Percentiles rank a stretch among this genome's conserved stretches.
Evolutionary conservation across 1,140 invertebrate species (phyloP).

Genomic region (Pantala flavescens): DNA sequence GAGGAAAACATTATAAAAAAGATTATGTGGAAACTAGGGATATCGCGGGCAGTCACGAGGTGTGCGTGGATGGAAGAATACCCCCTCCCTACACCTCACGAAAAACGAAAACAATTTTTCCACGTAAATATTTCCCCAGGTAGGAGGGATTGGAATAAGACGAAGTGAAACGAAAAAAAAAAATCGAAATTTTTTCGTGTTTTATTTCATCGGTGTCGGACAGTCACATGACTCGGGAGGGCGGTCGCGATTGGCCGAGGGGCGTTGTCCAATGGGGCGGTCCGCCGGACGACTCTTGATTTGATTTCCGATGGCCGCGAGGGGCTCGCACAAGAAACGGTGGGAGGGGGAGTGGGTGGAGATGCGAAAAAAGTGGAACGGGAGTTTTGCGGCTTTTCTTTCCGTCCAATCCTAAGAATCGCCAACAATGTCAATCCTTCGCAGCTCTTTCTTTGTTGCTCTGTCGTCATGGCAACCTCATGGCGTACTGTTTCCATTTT

Average conservation of each 20-base stretch:
- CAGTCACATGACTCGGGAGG: not conserved
- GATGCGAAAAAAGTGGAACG: not conserved
- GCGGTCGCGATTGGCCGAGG: not conserved
- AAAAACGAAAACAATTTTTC: not conserved
- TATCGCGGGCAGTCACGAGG: no score
- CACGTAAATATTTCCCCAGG: not conserved
- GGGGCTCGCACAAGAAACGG: not conserved
- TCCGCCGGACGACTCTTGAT: not conserved
- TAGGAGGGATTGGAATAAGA: not conserved
- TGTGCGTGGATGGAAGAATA: no score
- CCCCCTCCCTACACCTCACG: no score
- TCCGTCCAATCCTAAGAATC: not conserved
- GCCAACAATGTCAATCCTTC: not conserved
- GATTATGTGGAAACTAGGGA: no score
- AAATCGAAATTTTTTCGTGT: not conserved
- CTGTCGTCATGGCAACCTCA: not conserved
- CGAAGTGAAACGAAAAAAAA: not conserved
- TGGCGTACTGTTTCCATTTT: no score
- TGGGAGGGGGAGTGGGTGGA: not conserved
- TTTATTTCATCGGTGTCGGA: not conserved
- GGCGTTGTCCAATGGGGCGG: constrained; percentile 1
- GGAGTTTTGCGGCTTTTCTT: not conserved
- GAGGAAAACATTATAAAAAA: no score
- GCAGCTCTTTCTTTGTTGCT: not conserved
- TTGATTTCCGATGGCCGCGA: constrained; percentile 1